Evolutionary conservation across 1,140 invertebrate genomes (phyloP).

Genomic region (Oreohelix idahoensis): DNA sequence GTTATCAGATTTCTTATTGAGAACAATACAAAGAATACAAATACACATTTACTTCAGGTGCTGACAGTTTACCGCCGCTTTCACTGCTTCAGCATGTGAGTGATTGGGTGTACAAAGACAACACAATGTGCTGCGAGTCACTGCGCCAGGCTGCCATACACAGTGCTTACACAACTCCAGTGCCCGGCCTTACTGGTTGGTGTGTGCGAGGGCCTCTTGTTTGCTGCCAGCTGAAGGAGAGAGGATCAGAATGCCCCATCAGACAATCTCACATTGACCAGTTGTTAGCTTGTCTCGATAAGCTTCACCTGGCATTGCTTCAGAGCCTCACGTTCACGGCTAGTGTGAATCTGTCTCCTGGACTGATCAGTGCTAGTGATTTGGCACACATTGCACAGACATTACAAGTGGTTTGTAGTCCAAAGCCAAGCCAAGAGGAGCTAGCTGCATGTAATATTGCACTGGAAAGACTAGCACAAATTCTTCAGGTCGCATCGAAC

Average conservation of each 20-base stretch:
- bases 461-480: constrained; percentile 63
- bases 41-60: constrained; percentile 48
- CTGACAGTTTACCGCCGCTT: constrained; percentile 54
- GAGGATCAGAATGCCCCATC: neutral
- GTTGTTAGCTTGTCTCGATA: constrained; percentile 52
- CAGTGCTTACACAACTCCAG: constrained; percentile 62
- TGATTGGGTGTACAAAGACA: constrained; percentile 63
- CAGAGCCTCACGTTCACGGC: constrained; percentile 62
- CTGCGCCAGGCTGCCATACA: constrained; percentile 61
- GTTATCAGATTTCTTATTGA: neutral
- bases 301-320: constrained; percentile 62
- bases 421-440: constrained; percentile 19
- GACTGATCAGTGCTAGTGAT: constrained; percentile 51
- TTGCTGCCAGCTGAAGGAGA: constrained; percentile 39
- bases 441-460: constrained; percentile 44
- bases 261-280: constrained; percentile 33
- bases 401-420: constrained; percentile 26
- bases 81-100: constrained; percentile 62
- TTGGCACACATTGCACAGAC: constrained; percentile 41
- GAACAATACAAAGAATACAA: neutral
- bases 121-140: constrained; percentile 66
- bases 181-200: constrained; percentile 64
- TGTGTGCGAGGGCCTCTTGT: constrained; percentile 65
- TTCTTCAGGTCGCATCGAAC: constrained; percentile 59
- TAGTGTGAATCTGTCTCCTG: constrained; percentile 59